Evolutionary conservation across 2,888 invertebrate species (phyloP).

Genomic region (Agrilus cyanescens): DNA sequence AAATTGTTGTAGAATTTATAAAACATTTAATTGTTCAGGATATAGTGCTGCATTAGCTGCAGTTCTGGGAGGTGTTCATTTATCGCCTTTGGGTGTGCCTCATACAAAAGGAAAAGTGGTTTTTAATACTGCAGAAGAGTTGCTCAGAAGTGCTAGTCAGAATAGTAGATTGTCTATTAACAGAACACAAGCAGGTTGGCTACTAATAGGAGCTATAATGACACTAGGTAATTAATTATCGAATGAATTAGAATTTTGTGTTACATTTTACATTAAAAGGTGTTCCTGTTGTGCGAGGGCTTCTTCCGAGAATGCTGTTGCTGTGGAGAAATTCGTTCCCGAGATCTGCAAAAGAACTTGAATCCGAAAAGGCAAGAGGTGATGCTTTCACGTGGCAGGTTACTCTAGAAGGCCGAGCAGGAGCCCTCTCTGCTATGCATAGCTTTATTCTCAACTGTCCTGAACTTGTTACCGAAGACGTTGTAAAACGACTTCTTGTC

Average conservation of each 20-base stretch:
- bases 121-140: constrained; percentile 93
- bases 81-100: constrained; percentile 88
- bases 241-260: too few relatives aligned
- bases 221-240: constrained; percentile 60
- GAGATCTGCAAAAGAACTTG: constrained; percentile 88
- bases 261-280: too few relatives aligned
- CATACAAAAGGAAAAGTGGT: constrained; percentile 95
- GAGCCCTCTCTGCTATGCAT: constrained; percentile 90
- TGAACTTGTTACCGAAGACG: constrained; percentile 84
- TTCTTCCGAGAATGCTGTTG: constrained; percentile 85
- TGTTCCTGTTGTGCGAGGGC: constrained; percentile 81
- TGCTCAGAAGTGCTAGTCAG: constrained; percentile 90
- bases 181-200: constrained; percentile 95
- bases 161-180: constrained; percentile 90
- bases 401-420: constrained; percentile 90
- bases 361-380: constrained; percentile 89
- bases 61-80: constrained; percentile 79
- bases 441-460: constrained; percentile 86
- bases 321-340: constrained; percentile 98
- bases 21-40: constrained; percentile 38
- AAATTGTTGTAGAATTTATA: neutral
- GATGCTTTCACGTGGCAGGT: constrained; percentile 99
- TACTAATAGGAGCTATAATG: constrained; percentile 92
- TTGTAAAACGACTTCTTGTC: constrained; percentile 73
- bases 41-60: constrained; percentile 92